These are phyloP conservation scores for Ctenicera cuprea DNA, from an alignment of 2,888 invertebrate species.

Conservation along the genomic window DNA sequence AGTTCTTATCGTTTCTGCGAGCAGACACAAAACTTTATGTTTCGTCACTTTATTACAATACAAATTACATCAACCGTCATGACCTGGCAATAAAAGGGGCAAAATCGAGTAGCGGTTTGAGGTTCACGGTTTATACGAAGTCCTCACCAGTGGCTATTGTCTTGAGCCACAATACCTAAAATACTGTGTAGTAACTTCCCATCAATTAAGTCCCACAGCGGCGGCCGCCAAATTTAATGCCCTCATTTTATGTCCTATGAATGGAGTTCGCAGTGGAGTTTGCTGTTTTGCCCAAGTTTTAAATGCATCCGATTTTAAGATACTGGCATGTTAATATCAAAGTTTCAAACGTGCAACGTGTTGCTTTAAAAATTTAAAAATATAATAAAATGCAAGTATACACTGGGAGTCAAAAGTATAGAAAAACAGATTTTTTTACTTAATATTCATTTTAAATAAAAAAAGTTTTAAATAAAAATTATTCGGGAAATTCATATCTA, in stretches of 20 bases:
- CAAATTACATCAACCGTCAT: constrained; percentile 38
- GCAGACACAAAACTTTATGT: constrained; percentile 26
- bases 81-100: constrained; percentile 45
- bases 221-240: constrained; percentile 46
- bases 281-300: not conserved
- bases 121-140: constrained; percentile 39
- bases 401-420: no score
- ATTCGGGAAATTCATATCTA: no score
- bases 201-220: constrained; percentile 49
- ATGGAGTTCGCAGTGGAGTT: constrained; percentile 20
- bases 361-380: no score
- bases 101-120: constrained; percentile 40
- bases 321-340: not conserved
- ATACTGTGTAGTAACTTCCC: constrained; percentile 48
- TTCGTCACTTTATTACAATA: constrained; percentile 38
- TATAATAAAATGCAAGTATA: no score
- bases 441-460: no score
- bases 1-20: not conserved
- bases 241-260: constrained; percentile 42
- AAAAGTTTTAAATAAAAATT: no score
- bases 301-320: not conserved
- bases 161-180: constrained; percentile 48
- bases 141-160: constrained; percentile 49
- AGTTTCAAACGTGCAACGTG: no score
- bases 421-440: no score